Evolutionary conservation across 2,113 vertebrate species (phyloP), one percentile per base, ranked within the genome.

Genomic region (Pteronura brasiliensis): DNA sequence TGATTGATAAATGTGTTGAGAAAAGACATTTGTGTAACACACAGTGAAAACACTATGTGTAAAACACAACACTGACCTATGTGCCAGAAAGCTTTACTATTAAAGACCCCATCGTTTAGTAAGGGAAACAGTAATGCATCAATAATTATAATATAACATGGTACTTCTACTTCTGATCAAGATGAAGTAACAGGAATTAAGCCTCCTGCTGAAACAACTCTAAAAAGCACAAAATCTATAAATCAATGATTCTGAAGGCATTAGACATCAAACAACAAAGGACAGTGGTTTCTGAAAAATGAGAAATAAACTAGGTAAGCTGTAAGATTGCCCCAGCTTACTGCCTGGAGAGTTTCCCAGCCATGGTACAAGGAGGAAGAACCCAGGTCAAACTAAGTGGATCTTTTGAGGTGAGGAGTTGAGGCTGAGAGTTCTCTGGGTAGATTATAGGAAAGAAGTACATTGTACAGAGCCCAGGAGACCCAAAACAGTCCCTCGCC

Each of bases 161-260:
- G 23, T 21, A 80, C 36, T 79, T 71, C 49, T 13, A 1, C 39
- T 72, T 91, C 42, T 59, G 9, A 77, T 92, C 21, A 87, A 89
- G 47, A 74, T n/a, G 79, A 89, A 90, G 25, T 65, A 47, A 79
- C 3, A 71, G 13, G 21, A 84, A 71, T 80, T 87, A 87, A 89
- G 20, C 25, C 21, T 95, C 34, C 14, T 49, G 17, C 15, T 88
- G 31, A 92, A 90, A 82, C 20, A 76, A 61, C 7, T n/a, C 39
- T 29, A 18, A 18, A 87, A 90, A 82, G 17, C 18, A 61, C 3
- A 42, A 80, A 81, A n/a, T n/a, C 29, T 25, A 67, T 69, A 77
- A 86, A 72, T 83, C 21, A 34, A 72, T 39, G 12, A 55, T 27
- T 71, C 15, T 88, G 59, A 96, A 88, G 77, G 74, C 42, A 49